Percentiles rank a stretch among this genome's conserved stretches.
Evolutionary conservation across 2,113 vertebrate species (phyloP).

Genomic region (Albula glossodonta): DNA sequence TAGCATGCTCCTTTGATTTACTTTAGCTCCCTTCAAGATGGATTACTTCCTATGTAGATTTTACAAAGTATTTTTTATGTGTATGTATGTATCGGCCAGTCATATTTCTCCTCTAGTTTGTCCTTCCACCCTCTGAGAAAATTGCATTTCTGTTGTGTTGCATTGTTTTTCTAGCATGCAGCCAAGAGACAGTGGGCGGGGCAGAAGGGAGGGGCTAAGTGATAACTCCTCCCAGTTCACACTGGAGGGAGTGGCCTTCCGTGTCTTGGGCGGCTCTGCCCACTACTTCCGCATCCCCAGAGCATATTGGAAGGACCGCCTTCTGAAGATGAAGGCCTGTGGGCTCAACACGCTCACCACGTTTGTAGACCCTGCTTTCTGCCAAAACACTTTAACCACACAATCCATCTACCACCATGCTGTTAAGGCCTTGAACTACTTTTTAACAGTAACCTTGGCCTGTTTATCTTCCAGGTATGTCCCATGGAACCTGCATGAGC

Average conservation of each 20-base stretch:
- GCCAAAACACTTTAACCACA: too few species aligned
- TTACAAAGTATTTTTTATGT: too few species aligned
- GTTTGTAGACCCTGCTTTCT: constrained; percentile 58
- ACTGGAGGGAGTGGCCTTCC: constrained; percentile 74
- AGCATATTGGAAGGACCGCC: constrained; percentile 85
- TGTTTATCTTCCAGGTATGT: constrained; percentile 74
- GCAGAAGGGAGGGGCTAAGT: constrained; percentile 68
- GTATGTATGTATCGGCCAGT: too few species aligned
- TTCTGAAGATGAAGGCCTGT: constrained; percentile 71
- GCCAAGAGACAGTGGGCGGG: constrained; percentile 39
- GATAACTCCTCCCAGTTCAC: constrained; percentile 73
- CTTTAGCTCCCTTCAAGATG: too few species aligned
- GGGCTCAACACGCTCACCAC: constrained; percentile 91
- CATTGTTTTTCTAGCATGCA: background rate
- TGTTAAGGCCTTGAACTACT: background rate
- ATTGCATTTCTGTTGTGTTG: background rate
- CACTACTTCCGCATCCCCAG: constrained; percentile 86
- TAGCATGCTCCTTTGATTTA: too few species aligned
- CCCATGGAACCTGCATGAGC: constrained; percentile 90
- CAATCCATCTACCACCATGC: background rate
- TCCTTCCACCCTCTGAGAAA: too few species aligned
- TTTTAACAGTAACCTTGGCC: background rate
- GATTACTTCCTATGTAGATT: too few species aligned
- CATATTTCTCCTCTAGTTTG: too few species aligned
- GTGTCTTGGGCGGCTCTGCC: constrained; percentile 82